Base-by-base conservation (phyloP, 2,113 vertebrate species). In the Cyrtonyx montezumae region DNA sequence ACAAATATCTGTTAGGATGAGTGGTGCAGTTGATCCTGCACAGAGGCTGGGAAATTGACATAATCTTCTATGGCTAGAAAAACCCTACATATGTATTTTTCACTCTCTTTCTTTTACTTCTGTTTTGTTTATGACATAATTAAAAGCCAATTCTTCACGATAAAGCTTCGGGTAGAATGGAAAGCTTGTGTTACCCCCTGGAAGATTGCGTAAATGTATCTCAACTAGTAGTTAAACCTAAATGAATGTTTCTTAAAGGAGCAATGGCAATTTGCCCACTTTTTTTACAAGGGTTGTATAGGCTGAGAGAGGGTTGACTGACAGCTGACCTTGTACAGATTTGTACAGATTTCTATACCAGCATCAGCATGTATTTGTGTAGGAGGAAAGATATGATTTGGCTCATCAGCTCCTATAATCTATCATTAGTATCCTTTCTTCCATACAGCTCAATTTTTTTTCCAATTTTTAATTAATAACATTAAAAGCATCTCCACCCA, bases 401-500 rank as follows among this genome's bases (percentile, higher is more conserved):
- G 61, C 62, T 80, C 43, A 78, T 94, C 59, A 25, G 26, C 83
- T 94, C 37, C 65, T 86, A 8, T n/a, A 83, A 28, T 61, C 6
- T 15, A 51, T 76, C 37, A 34, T 74, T 67, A 79, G 30, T 40
- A 21, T 48, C 77, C 94, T 86, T 79, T 26, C 8, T 84, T 82
- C 48, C 22, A 18, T 17, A 62, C 63, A 82, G 87, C 74, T 92
- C 15, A 66, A 17, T 96, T 84, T 75, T 37, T 46, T 81, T 75
- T 83, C 53, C 42, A 87, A 67, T 88, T 86, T 59, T 95, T 97
- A 95, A 94, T 96, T 95, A 96, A 84, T 95, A 69, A 75, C 74
- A 66, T 80, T 80, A 77, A 67, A 73, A 91, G 40, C 63, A 74
- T 96, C 83, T 87, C 48, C 85, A 82, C 85, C 80, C 84, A 84